Conservation (phyloP, 2,113 vertebrate genomes). For the Cervus canadensis region DNA sequence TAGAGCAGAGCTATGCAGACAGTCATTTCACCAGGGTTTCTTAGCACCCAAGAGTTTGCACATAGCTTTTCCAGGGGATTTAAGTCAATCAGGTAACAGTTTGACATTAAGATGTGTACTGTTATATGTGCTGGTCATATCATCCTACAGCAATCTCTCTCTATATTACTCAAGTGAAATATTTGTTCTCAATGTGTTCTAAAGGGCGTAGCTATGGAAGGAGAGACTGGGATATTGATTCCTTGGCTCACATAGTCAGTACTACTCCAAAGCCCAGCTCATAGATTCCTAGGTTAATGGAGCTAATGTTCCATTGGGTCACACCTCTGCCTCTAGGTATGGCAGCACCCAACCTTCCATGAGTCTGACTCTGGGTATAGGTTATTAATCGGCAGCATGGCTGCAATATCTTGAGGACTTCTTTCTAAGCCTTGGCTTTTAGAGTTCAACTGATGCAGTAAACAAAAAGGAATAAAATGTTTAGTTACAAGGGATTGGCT, state of each 20-base stretch:
- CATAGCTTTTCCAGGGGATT: not conserved
- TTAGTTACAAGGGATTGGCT: not conserved
- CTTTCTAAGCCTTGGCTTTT: not conserved
- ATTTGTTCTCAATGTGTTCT: not conserved
- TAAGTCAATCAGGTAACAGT: not conserved
- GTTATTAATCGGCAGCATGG: not conserved
- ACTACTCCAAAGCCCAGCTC: not conserved
- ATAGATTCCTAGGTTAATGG: not conserved
- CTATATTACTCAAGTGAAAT: not conserved
- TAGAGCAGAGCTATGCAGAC: not conserved
- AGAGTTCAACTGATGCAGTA: not conserved
- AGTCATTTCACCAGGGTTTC: not conserved
- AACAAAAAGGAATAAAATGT: not conserved
- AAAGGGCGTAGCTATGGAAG: not conserved
- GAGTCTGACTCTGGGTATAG: not conserved
- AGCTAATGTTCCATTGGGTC: not conserved
- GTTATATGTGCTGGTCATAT: not conserved
- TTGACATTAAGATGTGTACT: not conserved
- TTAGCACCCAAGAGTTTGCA: not conserved
- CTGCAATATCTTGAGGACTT: not conserved
- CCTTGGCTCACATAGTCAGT: not conserved
- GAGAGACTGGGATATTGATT: not conserved
- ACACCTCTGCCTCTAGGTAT: not conserved
- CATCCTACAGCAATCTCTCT: not conserved
- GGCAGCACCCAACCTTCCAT: not conserved